A percentile compares a stretch with the other conserved stretches of the same genome.
These are phyloP conservation scores for Oikopleura dioica DNA, from an alignment of 23 tunicate genomes.

Conservation along the genomic window DNA sequence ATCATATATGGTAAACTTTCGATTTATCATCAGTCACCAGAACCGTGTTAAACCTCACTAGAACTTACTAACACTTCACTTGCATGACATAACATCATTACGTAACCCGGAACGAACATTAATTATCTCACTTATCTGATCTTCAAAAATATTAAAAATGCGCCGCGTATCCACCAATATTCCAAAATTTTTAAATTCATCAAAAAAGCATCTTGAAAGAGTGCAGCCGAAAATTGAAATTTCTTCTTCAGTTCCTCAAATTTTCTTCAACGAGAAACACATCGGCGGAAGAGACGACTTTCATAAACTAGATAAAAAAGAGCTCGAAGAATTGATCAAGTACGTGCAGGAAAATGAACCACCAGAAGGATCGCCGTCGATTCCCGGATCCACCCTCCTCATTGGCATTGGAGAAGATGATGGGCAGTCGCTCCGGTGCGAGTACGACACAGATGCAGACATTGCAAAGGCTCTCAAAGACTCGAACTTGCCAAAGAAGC, in stretches of 20 bases:
- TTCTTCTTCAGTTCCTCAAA: conserved; percentile 36
- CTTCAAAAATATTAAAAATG: no score
- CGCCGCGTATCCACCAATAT: no score
- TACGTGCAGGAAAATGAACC: conserved; percentile 17
- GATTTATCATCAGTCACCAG: no score
- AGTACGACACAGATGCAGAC: conserved; percentile 33
- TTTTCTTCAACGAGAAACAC: conserved; percentile 48
- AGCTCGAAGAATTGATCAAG: conserved; percentile 19
- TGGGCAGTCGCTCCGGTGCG: neutral
- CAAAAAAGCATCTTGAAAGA: no score
- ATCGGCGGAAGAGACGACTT: conserved; percentile 68
- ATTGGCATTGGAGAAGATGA: neutral
- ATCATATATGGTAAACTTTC: no score
- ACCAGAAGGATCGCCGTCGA: conserved; percentile 24
- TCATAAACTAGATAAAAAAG: conserved; percentile 16
- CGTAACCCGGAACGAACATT: no score
- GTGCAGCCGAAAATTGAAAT: no score
- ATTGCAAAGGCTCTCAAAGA: conserved; percentile 27
- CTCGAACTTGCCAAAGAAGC: conserved; percentile 27
- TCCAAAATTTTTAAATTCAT: no score
- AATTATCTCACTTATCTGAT: no score
- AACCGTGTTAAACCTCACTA: no score
- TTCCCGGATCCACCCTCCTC: conserved; percentile 7
- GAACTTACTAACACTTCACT: no score
- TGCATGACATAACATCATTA: no score